Evolutionary conservation across 1,140 invertebrate species (phyloP), one percentile per base, ranked within the genome.

Genomic region (Paralvinella palmiformis): DNA sequence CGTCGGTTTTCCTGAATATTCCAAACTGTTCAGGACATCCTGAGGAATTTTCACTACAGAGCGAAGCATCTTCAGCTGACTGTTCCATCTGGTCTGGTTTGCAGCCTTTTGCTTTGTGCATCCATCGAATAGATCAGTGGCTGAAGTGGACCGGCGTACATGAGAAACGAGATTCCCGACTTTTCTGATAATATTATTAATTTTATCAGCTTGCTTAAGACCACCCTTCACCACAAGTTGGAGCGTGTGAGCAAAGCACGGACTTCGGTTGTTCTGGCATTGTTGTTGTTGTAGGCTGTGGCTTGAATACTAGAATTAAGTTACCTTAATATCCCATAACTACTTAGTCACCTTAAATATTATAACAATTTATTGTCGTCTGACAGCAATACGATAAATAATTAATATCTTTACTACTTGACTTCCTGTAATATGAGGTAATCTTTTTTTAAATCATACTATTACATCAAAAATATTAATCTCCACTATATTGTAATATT

Each of bases 181-280:
- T 31, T 56, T 56, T 22, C 20, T n/a, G 31, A 56, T 56, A 31
- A 56, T 29, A 32, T 22, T n/a, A n/a, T 56, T 56, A n/a, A 56
- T 56, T 17, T 24, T n/a, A 17, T 29, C 53, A 17, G 53, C 53
- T 27, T 24, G 20, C 31, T 24, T 32, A 17, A 56, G 53, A 56
- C 53, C 53, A 56, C 17, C 53, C 53, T 56, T 56, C 53, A 56
- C 53, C 31, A 31, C 31, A 29, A 56, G 53, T 29, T 56, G 53
- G 22, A 56, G 24, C n/a, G 53, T 56, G 53, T 56, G 53, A 17
- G 31, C 31, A 3, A 56, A 56, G 53, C 53, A 56, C 4, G 53
- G n/a, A n/a, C n/a, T n/a, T n/a, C n/a, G n/a, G n/a, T n/a, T n/a
- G n/a, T n/a, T n/a, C n/a, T n/a, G n/a, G n/a, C n/a, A n/a, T n/a